These are phyloP conservation scores for Iguana delicatissima DNA, from an alignment of 2,797 vertebrate genomes.

Conservation along the genomic window DNA sequence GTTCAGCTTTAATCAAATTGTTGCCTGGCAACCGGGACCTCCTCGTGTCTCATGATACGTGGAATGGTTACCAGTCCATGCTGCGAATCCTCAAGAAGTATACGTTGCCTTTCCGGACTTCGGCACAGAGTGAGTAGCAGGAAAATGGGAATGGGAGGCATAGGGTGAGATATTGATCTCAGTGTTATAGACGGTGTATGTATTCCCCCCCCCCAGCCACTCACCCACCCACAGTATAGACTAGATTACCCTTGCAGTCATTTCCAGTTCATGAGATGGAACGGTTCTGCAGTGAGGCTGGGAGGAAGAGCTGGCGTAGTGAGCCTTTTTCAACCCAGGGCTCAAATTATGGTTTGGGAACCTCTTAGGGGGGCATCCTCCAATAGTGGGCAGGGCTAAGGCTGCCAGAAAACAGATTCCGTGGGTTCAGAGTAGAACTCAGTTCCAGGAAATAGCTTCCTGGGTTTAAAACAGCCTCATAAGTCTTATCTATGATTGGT, in stretches of 20 bases:
- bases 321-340: not conserved
- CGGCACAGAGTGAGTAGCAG: conserved; percentile 78
- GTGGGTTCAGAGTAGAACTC: too few relatives aligned
- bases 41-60: conserved; percentile 94
- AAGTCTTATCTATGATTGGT: too few relatives aligned
- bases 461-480: not conserved
- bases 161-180: rapidly evolving
- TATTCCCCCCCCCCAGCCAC: too few relatives aligned
- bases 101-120: conserved; percentile 83
- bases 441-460: not conserved
- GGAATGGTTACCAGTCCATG: conserved; percentile 93
- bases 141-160: not conserved
- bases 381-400: not conserved
- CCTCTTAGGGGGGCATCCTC: not conserved
- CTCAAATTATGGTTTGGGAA: not conserved
- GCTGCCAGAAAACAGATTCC: too few relatives aligned
- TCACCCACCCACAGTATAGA: too few relatives aligned
- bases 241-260: too few relatives aligned
- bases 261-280: too few relatives aligned
- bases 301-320: not conserved
- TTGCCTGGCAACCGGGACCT: conserved; percentile 88
- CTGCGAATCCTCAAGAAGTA: conserved; percentile 95
- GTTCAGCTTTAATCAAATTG: conserved; percentile 95
- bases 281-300: too few relatives aligned
- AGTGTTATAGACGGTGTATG: not conserved